phyloP scores from a whole-genome alignment of 2,797 vertebrate genomes.

The Sylvilagus floridanus region DNA sequence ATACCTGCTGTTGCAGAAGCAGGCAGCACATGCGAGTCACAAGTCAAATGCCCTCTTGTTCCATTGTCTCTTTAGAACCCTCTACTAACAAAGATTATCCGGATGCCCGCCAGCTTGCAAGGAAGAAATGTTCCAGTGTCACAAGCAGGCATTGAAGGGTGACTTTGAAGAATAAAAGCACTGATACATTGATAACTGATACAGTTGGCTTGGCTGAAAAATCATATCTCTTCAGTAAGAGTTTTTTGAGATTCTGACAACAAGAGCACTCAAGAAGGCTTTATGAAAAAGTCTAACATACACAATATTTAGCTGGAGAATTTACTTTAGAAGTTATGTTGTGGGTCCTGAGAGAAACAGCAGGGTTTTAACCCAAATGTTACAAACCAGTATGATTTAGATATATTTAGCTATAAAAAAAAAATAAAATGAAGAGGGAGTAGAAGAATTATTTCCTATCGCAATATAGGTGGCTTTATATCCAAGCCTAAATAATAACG shows the following conservation, averaged over 20 bases:
- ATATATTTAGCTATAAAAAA: background rate
- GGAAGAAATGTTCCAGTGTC: background rate
- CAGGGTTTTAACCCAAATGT: background rate
- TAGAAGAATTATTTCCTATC: slow-evolving; percentile 18
- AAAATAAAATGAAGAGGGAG: background rate
- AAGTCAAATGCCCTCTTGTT: background rate
- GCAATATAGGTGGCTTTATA: background rate
- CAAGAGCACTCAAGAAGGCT: background rate
- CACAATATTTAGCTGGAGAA: background rate
- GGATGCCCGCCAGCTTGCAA: background rate
- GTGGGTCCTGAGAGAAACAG: background rate
- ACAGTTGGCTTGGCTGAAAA: background rate
- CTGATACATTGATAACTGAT: background rate
- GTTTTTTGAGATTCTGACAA: background rate
- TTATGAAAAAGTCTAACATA: background rate
- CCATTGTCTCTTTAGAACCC: background rate
- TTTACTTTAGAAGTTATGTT: background rate
- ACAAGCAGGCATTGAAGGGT: background rate
- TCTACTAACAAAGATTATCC: background rate
- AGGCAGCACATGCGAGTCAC: background rate
- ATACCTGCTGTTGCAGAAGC: background rate
- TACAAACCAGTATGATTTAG: background rate
- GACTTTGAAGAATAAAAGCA: background rate
- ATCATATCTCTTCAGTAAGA: slow-evolving; percentile 1
- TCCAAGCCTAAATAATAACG: background rate